Base-by-base conservation (phyloP, 2,113 vertebrate species). In the Phaethornis superciliosus region DNA sequence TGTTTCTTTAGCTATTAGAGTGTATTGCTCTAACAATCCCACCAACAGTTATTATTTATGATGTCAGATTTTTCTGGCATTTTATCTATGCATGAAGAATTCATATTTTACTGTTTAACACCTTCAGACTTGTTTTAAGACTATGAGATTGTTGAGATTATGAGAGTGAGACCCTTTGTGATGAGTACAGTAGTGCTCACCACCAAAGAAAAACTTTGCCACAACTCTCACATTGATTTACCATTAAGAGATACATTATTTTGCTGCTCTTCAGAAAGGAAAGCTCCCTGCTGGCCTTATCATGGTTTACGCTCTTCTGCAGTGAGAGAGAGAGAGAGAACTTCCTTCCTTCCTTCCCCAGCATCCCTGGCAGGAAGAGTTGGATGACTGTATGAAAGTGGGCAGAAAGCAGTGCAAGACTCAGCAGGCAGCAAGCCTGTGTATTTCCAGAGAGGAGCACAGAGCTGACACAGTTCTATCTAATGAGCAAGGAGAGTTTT, bases 71-170 rank as follows among this genome's bases (percentile, higher is more conserved):
- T 71, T 32, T 68, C 64, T 26, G 26, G n/a, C 6, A 89, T 26
- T 22, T 52, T 42, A 72, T 28, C 11, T 51, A 15, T 4, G n/a
- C 10, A 54, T 21, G 8, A 71, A 49, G 30, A 71, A 17, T 27
- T 69, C 1, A 0, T 27, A n/a, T 55, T 54, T 59, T 64, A 55
- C 20, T 5, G 54, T 58, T 44, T 33, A 40, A 32, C 47, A 52
- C 5, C 42, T 63, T 3, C 3, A 33, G 35, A 3, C 23, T 60
- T 63, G 12, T n/a, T 77, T 72, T 32, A 54, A 55, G 27, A 60
- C 13, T 12, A 37, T 1, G 1, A 56, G 7, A 67, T 12, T 32
- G 15, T 0, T 1, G 1, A 56, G 7, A 67, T 12, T 32, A 13
- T 0, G 0, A 64, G 26, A 24, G 30, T 21, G 15, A 58, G 11